These are phyloP conservation scores for Hirudo medicinalis DNA, from an alignment of 1,140 invertebrate species.

Conservation along the genomic window DNA sequence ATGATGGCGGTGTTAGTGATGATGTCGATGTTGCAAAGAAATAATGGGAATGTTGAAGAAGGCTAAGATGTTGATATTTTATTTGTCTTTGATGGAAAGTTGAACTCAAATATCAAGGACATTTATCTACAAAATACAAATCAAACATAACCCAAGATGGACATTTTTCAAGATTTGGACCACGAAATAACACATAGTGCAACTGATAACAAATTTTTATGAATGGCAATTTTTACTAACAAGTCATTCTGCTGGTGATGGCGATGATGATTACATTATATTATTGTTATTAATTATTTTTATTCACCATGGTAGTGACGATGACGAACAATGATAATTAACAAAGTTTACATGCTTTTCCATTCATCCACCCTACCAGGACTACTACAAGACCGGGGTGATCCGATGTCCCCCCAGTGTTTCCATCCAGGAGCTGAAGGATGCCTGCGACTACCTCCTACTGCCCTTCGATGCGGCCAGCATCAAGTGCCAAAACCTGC, in stretches of 20 bases:
- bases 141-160: not conserved
- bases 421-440: constrained; percentile 79
- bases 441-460: constrained; percentile 95
- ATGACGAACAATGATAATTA: not conserved
- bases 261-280: not conserved
- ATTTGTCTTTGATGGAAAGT: too few relatives aligned
- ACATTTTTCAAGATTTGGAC: too few relatives aligned
- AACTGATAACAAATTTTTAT: too few relatives aligned
- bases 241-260: too few relatives aligned
- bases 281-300: not conserved
- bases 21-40: not conserved
- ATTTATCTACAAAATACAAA: too few relatives aligned
- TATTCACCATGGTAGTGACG: not conserved
- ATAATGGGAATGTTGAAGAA: not conserved
- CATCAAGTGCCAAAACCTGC: constrained; percentile 82
- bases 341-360: not conserved
- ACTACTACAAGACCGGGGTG: constrained; percentile 79
- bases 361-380: constrained; percentile 40
- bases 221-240: too few relatives aligned
- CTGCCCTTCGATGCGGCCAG: constrained; percentile 93
- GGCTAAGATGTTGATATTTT: not conserved
- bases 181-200: too few relatives aligned
- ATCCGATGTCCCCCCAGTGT: constrained; percentile 74
- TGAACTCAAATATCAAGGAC: too few relatives aligned
- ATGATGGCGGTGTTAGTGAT: not conserved